phyloP scores from a whole-genome alignment of 2,113 vertebrate genomes.

The Eretmochelys imbricata region DNA sequence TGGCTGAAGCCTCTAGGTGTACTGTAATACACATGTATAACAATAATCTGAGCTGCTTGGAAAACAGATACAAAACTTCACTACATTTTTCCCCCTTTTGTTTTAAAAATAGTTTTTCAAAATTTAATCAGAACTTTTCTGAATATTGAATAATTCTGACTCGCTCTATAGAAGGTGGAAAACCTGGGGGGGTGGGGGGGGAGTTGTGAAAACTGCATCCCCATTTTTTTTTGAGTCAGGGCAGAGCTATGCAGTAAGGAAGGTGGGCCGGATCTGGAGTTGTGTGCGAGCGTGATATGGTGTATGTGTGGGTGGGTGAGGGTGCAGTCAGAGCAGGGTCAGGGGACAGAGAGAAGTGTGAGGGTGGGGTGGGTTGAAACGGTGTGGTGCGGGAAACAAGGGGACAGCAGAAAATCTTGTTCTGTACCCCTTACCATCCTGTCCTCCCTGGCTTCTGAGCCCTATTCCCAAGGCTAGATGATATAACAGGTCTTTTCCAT shows the following conservation, averaged over 20 bases:
- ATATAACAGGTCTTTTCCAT: not conserved
- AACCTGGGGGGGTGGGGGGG: not conserved
- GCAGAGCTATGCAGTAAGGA: not conserved
- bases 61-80: not conserved
- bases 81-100: not conserved
- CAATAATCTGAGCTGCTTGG: not conserved
- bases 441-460: not conserved
- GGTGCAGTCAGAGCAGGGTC: not conserved
- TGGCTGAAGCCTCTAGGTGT: not conserved
- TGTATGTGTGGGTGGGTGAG: too few species aligned
- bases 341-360: fast-evolving
- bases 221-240: not conserved
- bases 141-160: not conserved
- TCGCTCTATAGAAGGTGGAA: not conserved
- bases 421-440: not conserved
- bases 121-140: not conserved
- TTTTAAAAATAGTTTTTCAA: not conserved
- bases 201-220: not conserved
- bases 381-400: not conserved
- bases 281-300: not conserved
- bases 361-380: not conserved
- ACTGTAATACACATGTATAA: not conserved
- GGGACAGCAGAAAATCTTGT: not conserved
- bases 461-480: not conserved
- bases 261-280: not conserved